Evolutionary conservation across 2,888 invertebrate species (phyloP).

Genomic region (Anticlea derivata): DNA sequence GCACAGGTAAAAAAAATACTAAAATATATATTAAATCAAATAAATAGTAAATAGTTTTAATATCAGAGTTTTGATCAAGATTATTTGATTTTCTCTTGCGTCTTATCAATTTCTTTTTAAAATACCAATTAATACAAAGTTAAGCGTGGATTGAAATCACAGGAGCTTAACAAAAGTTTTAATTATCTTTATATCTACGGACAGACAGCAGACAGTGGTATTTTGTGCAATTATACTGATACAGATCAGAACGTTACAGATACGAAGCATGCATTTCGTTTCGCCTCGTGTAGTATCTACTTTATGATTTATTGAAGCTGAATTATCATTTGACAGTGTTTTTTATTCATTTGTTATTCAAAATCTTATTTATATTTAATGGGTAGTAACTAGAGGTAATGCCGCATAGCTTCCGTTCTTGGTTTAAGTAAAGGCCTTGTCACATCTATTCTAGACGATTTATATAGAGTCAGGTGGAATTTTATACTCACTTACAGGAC

Average conservation of each 20-base stretch:
- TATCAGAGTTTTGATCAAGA: no score
- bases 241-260: slow-evolving; percentile 58
- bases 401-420: no score
- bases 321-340: slow-evolving; percentile 26
- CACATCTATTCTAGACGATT: no score
- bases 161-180: slow-evolving; percentile 39
- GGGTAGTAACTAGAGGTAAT: no score
- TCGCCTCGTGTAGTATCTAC: slow-evolving; percentile 34
- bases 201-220: slow-evolving; percentile 66
- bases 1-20: no score
- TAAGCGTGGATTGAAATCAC: slow-evolving; percentile 31
- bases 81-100: neutral
- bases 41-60: no score
- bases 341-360: slow-evolving; percentile 4
- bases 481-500: no score
- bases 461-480: no score
- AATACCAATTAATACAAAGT: slow-evolving; percentile 18
- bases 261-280: slow-evolving; percentile 58
- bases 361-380: neutral
- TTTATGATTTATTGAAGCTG: slow-evolving; percentile 32
- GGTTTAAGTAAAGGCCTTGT: no score
- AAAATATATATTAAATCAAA: no score
- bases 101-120: slow-evolving; percentile 2
- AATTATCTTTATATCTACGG: slow-evolving; percentile 43
- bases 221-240: slow-evolving; percentile 76